Evolutionary conservation across 1,140 invertebrate genomes (phyloP).

Genomic region (Caerostris extrusa): DNA sequence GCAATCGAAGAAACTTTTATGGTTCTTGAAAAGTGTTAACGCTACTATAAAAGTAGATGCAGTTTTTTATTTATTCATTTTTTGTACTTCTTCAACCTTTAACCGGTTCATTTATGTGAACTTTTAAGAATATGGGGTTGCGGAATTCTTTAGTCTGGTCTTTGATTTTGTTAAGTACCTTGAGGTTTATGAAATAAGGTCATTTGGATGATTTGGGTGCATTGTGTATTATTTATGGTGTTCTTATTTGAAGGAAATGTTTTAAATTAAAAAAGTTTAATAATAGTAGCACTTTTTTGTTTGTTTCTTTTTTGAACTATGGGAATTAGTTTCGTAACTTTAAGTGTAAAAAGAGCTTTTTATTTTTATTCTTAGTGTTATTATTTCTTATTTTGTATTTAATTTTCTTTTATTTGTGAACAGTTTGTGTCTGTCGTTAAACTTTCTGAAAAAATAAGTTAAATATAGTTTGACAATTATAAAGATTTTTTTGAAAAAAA

Average conservation of each 20-base stretch:
- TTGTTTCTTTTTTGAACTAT: too few species aligned
- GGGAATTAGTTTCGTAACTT: too few species aligned
- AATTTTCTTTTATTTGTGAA: too few species aligned
- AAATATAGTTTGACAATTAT: too few species aligned
- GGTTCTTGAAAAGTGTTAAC: neutral
- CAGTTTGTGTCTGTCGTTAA: too few species aligned
- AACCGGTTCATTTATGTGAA: neutral
- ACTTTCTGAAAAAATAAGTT: too few species aligned
- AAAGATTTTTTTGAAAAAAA: too few species aligned
- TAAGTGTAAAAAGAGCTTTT: too few species aligned
- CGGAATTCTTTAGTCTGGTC: neutral
- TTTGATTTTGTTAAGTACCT: neutral
- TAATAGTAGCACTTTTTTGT: too few species aligned
- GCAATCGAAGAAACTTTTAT: constrained; percentile 10
- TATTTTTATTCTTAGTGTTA: too few species aligned
- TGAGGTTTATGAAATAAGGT: neutral
- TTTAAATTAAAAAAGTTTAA: too few species aligned
- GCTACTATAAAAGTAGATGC: neutral
- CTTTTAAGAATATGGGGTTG: neutral
- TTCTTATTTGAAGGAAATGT: neutral
- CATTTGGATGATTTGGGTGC: neutral
- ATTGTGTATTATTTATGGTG: neutral
- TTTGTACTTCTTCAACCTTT: neutral
- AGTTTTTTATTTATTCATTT: neutral
- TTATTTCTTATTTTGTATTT: too few species aligned